phyloP scores from a whole-genome alignment of 2,797 vertebrate species.

The Cheirogaleus major region DNA sequence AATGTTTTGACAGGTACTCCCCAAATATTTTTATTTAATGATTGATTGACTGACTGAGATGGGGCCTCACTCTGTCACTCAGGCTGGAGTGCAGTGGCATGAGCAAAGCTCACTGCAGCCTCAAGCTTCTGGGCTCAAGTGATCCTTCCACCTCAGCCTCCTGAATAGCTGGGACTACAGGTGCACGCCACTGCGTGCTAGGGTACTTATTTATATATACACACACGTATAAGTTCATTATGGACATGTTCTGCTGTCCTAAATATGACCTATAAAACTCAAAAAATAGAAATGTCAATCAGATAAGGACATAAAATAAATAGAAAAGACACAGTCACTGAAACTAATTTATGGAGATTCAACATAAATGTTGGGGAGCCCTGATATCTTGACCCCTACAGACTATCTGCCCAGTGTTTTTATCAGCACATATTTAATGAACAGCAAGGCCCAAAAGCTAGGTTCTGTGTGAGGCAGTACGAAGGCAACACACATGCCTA shows the following conservation, averaged over 20 bases:
- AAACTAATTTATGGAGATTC: background rate
- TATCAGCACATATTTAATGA: background rate
- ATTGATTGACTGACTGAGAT: too few species aligned
- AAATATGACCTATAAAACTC: background rate
- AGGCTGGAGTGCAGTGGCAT: background rate
- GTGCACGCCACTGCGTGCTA: background rate
- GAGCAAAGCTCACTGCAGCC: background rate
- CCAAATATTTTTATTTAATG: too few species aligned
- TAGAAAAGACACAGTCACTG: background rate
- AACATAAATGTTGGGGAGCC: background rate
- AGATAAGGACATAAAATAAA: background rate
- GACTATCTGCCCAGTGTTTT: background rate
- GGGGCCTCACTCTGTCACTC: background rate
- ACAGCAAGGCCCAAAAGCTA: background rate
- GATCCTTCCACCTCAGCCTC: background rate
- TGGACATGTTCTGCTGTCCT: background rate
- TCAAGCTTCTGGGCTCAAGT: background rate
- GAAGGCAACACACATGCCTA: fast-evolving
- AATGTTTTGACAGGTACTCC: background rate
- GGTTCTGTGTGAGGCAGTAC: background rate
- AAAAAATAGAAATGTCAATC: background rate
- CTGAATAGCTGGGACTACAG: background rate
- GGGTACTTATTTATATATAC: background rate
- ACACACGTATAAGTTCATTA: background rate
- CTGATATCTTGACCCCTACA: background rate